Evolutionary conservation across 2,888 invertebrate genomes (phyloP).

Genomic region (Acronicta leporina): DNA sequence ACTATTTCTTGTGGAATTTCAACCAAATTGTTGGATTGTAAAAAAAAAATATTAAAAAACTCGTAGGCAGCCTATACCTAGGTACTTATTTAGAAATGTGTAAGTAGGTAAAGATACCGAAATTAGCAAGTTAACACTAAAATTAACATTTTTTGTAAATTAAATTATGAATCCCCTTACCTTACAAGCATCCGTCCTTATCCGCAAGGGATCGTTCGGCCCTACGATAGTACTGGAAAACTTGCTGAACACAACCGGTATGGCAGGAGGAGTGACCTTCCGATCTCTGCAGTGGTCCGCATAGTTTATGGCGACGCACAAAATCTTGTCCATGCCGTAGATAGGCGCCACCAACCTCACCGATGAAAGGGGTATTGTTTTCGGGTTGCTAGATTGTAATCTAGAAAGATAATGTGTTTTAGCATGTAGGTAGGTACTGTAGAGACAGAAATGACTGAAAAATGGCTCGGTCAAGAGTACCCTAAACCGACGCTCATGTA

Average conservation of each 20-base stretch:
- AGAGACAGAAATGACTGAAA: no score
- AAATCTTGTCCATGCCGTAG: constrained; percentile 94
- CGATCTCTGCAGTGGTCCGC: constrained; percentile 95
- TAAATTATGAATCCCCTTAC: constrained; percentile 1
- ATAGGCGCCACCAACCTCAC: constrained; percentile 92
- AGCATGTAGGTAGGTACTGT: no score
- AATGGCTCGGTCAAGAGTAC: no score
- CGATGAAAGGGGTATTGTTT: constrained; percentile 74
- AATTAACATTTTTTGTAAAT: no score
- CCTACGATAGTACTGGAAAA: constrained; percentile 94
- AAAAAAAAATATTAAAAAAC: no score
- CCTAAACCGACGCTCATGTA: no score
- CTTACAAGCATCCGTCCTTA: constrained; percentile 67
- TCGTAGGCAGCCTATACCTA: no score
- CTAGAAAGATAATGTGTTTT: neutral
- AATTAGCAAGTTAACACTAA: no score
- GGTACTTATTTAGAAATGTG: no score
- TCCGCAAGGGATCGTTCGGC: constrained; percentile 90
- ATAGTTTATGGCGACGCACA: constrained; percentile 96
- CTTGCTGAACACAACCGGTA: constrained; percentile 96
- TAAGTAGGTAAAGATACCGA: no score
- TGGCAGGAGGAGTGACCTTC: constrained; percentile 91
- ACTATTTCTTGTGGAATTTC: no score
- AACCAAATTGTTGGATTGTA: no score
- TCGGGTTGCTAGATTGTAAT: constrained; percentile 1